These are phyloP conservation scores for Lutjanus erythropterus DNA, from an alignment of 2,113 vertebrate genomes.

Conservation along the genomic window DNA sequence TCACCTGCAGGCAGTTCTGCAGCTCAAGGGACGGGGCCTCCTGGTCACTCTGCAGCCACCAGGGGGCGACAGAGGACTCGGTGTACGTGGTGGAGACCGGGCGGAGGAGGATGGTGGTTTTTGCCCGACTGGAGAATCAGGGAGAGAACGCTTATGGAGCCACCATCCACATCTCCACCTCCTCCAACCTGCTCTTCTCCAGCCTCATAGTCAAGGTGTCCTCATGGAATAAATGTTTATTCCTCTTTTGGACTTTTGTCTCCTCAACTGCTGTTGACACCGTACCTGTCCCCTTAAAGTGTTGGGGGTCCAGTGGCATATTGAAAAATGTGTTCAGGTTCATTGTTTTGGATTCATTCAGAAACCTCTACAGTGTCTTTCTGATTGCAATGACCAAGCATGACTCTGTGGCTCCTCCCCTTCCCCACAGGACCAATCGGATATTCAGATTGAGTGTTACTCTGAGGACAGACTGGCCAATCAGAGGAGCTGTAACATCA, in stretches of 20 bases:
- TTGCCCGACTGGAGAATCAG: conserved; percentile 88
- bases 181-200: conserved; percentile 92
- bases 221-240: background rate
- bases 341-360: too few species aligned
- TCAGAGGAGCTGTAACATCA: conserved; percentile 90
- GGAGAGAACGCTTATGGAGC: conserved; percentile 94
- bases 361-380: too few species aligned
- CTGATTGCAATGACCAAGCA: too few species aligned
- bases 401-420: background rate
- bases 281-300: too few species aligned
- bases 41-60: conserved; percentile 71
- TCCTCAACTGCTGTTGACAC: too few species aligned
- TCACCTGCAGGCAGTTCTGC: conserved; percentile 88
- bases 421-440: conserved; percentile 87
- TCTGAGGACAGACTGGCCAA: conserved; percentile 75
- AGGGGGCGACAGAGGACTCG: background rate
- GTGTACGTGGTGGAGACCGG: conserved; percentile 86
- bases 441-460: conserved; percentile 90
- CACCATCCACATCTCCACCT: conserved; percentile 88
- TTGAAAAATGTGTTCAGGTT: too few species aligned
- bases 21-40: conserved; percentile 57
- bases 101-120: conserved; percentile 87
- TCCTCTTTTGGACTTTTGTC: too few species aligned
- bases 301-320: too few species aligned
- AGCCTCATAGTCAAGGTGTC: conserved; percentile 90